Evolutionary conservation across 2,888 invertebrate species (phyloP).

Genomic region (Drosophila affinis): DNA sequence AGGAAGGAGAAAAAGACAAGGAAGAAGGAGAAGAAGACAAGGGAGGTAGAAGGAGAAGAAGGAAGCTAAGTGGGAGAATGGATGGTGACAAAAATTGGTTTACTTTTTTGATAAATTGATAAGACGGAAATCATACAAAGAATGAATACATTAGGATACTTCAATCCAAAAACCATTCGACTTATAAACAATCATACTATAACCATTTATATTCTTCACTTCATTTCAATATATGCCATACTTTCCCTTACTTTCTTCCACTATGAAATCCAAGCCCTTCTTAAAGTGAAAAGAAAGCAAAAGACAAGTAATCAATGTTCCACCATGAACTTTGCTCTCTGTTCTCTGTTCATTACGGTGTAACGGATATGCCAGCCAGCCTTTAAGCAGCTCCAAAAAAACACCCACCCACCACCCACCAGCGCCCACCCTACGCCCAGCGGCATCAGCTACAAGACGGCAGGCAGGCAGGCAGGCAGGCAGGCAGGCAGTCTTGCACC

Average conservation of each 20-base stretch:
- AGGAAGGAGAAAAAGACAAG: too few relatives aligned
- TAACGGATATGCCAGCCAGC: not conserved
- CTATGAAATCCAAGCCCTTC: not conserved
- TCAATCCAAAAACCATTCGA: not conserved
- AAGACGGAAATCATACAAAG: not conserved
- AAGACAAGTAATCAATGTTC: not conserved
- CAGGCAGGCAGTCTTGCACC: constrained; percentile 21
- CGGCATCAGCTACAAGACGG: not conserved
- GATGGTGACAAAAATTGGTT: not conserved
- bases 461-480: not conserved
- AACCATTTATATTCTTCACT: too few relatives aligned
- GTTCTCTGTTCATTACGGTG: not conserved
- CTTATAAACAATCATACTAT: too few relatives aligned
- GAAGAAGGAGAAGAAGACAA: not conserved
- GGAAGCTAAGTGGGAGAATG: not conserved
- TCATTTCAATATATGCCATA: too few relatives aligned
- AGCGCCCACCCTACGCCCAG: not conserved
- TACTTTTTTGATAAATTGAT: not conserved
- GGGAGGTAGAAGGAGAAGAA: too few relatives aligned
- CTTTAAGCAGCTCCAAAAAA: not conserved
- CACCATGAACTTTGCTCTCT: not conserved
- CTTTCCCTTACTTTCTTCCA: too few relatives aligned
- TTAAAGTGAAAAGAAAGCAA: not conserved
- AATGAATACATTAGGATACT: not conserved
- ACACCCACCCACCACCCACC: too few relatives aligned